A percentile compares a stretch with the other conserved stretches of the same genome.
These are phyloP conservation scores for Rousettus leschenaultii DNA, from an alignment of 2,113 vertebrate genomes.

Conservation along the genomic window DNA sequence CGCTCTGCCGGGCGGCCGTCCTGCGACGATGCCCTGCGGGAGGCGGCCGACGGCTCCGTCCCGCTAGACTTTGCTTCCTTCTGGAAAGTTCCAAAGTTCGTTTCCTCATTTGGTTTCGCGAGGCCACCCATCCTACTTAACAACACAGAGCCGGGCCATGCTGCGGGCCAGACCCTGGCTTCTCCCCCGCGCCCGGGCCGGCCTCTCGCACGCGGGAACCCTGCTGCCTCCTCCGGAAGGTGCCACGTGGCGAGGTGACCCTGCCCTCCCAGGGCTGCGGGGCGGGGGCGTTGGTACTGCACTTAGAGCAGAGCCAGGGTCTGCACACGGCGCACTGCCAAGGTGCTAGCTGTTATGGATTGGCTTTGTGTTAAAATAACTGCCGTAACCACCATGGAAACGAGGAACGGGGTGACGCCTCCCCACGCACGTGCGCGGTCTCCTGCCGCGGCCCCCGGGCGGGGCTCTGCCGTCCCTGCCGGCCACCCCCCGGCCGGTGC, in stretches of 20 bases:
- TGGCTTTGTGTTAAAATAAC: background rate
- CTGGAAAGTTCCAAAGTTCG: background rate
- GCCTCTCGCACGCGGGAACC: too few relatives aligned
- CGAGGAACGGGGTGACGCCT: background rate
- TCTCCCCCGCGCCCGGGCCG: too few relatives aligned
- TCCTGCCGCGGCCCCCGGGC: too few relatives aligned
- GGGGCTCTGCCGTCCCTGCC: background rate
- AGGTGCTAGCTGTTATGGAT: background rate
- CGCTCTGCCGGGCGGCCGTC: too few relatives aligned
- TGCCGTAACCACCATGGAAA: background rate
- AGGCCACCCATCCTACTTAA: background rate
- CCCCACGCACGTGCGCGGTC: too few relatives aligned
- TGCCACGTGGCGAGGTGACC: background rate
- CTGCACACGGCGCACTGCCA: rapidly evolving
- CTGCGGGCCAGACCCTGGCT: background rate
- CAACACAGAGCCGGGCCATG: background rate
- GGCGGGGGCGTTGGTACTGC: background rate
- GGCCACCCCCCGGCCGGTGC: rapidly evolving
- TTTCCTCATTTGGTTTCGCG: background rate
- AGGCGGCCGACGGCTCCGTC: background rate
- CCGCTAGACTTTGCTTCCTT: background rate
- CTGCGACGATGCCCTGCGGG: background rate
- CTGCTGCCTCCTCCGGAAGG: background rate
- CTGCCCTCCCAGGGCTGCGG: rapidly evolving
- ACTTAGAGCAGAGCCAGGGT: background rate